Evolutionary conservation across 2,797 vertebrate species (phyloP), one percentile per base, ranked within the genome.

Genomic region (Bryconaethiops microstoma): DNA sequence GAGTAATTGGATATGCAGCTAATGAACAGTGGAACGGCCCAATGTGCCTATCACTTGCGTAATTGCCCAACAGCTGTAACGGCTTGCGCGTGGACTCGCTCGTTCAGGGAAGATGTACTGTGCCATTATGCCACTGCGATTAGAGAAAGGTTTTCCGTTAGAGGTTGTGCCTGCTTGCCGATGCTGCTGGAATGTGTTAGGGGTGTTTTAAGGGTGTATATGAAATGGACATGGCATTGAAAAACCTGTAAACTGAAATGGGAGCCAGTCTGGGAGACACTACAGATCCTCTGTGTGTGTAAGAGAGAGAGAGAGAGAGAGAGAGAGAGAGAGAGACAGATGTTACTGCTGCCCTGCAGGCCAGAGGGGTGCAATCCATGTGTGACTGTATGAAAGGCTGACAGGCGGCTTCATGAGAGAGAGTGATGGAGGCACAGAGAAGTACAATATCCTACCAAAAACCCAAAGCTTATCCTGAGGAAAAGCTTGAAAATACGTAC

Each of bases 311-410:
- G 75, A 64, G 23, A 74, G 39, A 67, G 60, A 67, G 52, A 29
- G 59, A 54, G 69, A 84, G 52, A 45, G 48, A 23, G 10, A 55
- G 64, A 13, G 62, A 80, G 78, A 79, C 78, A 87, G 77, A 82
- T 85, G 81, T 70, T 81, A 67, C 13, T 77, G 50, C 64, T 70
- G 60, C 54, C 64, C 78, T 77, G 25, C 21, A 62, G 83, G 81
- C 76, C 52, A 25, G 68, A 50, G 73, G 76, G 64, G 63, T 63
- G 75, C 78, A 80, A 86, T 84, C 81, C 79, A 42, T 64, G 57
- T 69, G 75, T 64, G 79, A 78, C 64, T 76, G 35, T 73, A 68
- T 70, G 65, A 60, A 80, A 65, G 76, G 45, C 80, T 74, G 55
- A 45, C 50, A 65, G 62, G 76, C 74, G 65, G 79, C 55, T 45